A percentile compares a stretch with the other conserved stretches of the same genome.
These are phyloP conservation scores for Ceyx cyanopectus DNA, from an alignment of 2,113 vertebrate species.

Conservation along the genomic window DNA sequence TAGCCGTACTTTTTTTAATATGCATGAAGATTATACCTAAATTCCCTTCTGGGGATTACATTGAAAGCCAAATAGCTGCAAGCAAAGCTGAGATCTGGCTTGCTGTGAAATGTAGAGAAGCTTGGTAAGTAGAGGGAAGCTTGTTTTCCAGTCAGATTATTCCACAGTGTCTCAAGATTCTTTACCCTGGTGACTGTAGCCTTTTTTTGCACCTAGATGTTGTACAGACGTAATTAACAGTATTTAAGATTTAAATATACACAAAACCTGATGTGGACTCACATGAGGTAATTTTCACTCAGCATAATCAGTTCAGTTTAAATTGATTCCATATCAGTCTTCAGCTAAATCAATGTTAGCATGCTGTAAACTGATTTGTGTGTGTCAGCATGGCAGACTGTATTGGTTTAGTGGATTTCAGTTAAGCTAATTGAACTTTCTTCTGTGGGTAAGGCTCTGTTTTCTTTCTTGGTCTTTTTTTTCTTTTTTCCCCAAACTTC, in stretches of 20 bases:
- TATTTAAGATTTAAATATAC: neutral
- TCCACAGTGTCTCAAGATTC: neutral
- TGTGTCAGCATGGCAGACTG: neutral
- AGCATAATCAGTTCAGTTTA: neutral
- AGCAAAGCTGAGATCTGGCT: neutral
- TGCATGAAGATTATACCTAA: neutral
- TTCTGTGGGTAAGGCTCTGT: neutral
- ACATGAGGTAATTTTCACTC: neutral
- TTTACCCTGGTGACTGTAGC: neutral
- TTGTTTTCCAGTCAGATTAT: neutral
- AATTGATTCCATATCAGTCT: neutral
- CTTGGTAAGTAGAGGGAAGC: neutral
- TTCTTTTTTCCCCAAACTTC: neutral
- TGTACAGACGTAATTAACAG: neutral
- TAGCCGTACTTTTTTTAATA: rapidly evolving
- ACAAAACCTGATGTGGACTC: neutral
- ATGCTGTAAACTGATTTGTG: neutral
- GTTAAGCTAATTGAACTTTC: neutral
- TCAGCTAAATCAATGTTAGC: neutral
- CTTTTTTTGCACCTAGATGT: rapidly evolving
- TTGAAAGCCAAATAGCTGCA: neutral
- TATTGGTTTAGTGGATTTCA: neutral
- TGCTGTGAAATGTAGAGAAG: neutral
- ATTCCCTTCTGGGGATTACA: neutral
- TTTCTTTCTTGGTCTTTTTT: neutral